Base-by-base conservation (phyloP, 2,797 vertebrate species). In the Gobio occitaniae region DNA sequence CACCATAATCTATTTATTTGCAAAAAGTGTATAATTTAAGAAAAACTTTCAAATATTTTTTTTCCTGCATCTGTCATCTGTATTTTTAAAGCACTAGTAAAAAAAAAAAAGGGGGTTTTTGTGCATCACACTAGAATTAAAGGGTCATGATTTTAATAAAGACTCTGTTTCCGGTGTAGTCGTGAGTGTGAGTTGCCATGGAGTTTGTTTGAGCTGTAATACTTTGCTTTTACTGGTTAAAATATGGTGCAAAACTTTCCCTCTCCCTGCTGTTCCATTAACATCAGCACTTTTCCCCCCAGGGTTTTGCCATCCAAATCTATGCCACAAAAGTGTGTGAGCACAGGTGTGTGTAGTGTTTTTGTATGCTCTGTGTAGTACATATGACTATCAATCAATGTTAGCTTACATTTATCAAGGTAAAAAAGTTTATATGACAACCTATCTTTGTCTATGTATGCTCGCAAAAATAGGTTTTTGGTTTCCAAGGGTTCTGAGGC, bases 151-250 rank as follows among this genome's bases (percentile, higher is more conserved):
- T 38, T 72, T 72, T 50, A 29, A 48, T 48, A 50, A 72, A 80
- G 19, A 17, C 61, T 21, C 41, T 32, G 47, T 38, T 80, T 56
- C 29, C 4, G 41, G 11, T 56, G 65, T 50, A 83, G 72, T 19
- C 13, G 1, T 4, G 25, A 29, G 11, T 68, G 25, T 66, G 50
- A 9, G 25, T 84, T 70, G 69, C 56, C 10, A 83, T 79, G 68
- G 80, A n/a, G 59, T 80, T 36, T 4, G 19, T 38, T 70, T 36
- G 29, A 36, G 41, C 65, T 41, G 44, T 48, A 82, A 84, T 71
- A 52, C 66, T 41, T 80, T 78, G 75, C 44, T 83, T 83, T 80
- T 80, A 61, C 17, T 59, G 76, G 59, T 41, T 74, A 50, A 86
- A 83, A 83, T 76, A 41, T 52, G 61, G 50, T 44, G 63, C 48